Percentiles rank a stretch among this genome's conserved stretches.
Conservation (phyloP, 1,140 invertebrate genomes). For the Ceratosolen solmsi region DNA sequence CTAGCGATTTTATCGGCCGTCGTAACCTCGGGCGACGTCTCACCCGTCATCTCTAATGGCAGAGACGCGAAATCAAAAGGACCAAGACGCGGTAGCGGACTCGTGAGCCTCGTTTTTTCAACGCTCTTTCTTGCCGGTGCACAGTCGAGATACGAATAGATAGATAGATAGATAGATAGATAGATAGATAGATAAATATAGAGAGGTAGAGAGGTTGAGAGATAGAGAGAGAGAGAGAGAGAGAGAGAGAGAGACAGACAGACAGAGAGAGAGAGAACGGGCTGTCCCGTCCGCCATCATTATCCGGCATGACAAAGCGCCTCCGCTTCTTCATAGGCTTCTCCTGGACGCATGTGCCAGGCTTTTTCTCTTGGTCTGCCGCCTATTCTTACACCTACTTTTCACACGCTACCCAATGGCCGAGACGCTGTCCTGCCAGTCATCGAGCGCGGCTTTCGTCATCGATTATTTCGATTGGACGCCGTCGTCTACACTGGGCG, state of each 20-base stretch:
- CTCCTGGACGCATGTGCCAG: neutral
- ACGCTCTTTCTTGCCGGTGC: neutral
- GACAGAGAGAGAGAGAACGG: constrained; percentile 4
- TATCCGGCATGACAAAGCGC: constrained; percentile 67
- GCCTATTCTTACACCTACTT: constrained; percentile 49
- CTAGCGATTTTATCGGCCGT: constrained; percentile 34
- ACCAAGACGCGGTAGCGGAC: constrained; percentile 57
- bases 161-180: no score
- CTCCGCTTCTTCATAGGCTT: constrained; percentile 37
- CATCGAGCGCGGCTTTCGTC: neutral
- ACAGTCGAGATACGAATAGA: no score
- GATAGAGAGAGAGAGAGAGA: neutral
- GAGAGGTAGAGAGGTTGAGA: neutral
- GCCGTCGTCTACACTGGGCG: neutral
- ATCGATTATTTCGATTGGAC: constrained; percentile 2
- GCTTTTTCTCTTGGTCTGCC: constrained; percentile 5
- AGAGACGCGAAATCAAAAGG: constrained; percentile 54
- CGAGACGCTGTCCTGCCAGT: neutral
- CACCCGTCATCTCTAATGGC: constrained; percentile 56
- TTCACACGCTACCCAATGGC: constrained; percentile 44
- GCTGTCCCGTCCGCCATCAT: constrained; percentile 62
- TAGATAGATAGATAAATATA: no score
- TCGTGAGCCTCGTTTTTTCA: constrained; percentile 38
- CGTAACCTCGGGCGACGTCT: constrained; percentile 31
- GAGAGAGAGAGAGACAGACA: neutral